Evolutionary conservation across 1,140 invertebrate species (phyloP).

Genomic region (Meloidogyne exigua): DNA sequence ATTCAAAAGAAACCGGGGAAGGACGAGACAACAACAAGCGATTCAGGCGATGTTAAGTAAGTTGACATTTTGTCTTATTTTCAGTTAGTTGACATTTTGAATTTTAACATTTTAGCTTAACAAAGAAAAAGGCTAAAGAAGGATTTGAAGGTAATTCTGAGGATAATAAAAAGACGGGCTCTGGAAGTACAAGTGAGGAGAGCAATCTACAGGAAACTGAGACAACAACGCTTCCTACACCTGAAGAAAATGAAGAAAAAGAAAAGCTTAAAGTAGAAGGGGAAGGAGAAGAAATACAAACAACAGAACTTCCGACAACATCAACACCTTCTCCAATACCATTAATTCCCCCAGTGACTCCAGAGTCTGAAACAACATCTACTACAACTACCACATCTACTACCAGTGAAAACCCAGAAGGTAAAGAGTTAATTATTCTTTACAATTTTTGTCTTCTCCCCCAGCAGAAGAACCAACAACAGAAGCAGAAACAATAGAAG

Average conservation of each 20-base stretch:
- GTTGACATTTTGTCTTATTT: neutral
- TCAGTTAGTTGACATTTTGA: neutral
- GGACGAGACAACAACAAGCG: neutral
- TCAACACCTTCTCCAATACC: neutral
- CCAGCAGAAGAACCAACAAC: no score
- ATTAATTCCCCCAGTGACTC: neutral
- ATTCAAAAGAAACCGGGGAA: neutral
- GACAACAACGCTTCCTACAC: neutral
- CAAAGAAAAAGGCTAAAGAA: neutral
- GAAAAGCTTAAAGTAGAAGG: no score
- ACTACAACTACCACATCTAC: neutral
- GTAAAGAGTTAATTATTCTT: no score
- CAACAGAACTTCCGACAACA: neutral
- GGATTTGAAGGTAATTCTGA: neutral
- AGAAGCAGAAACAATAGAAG: neutral
- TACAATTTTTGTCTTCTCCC: no score
- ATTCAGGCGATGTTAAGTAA: slow-evolving; percentile 8
- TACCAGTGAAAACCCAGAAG: neutral
- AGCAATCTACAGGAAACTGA: neutral
- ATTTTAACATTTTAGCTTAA: neutral
- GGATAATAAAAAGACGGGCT: neutral
- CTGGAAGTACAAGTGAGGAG: neutral
- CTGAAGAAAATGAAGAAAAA: neutral
- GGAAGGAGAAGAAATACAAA: slow-evolving; percentile 4
- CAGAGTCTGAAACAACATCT: neutral